Base-by-base conservation (phyloP, 2,797 vertebrate genomes). In the Takifugu rubripes region DNA sequence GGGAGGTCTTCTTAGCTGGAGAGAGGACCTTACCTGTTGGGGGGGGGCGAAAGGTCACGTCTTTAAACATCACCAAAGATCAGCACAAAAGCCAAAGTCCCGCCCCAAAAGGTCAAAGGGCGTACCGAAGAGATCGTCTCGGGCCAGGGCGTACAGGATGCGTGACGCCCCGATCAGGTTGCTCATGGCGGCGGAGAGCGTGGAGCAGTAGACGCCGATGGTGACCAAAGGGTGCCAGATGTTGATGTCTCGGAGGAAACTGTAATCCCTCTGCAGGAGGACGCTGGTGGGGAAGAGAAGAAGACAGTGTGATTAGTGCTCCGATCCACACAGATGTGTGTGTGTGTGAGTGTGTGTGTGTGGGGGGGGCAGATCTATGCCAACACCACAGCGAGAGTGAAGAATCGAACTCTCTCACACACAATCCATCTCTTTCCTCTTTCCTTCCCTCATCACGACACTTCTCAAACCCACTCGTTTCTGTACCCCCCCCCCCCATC, bases 111-210 rank as follows among this genome's bases (percentile, higher is more conserved):
- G n/a, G 17, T 10, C 17, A n/a, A 5, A 21, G 6, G 8, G 84
- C 93, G 79, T 82, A 95, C 94, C 95, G 1, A 96, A 95, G 64
- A 96, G 75, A 81, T 96, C 93, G 16, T 96, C 93, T 46, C 90
- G 87, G 26, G 94, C 94, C 74, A 96, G 79, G 3, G 94, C 95
- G 0, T 94, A 96, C 5, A 97, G 93, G 77, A 96, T 94, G 6
- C 94, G 93, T 0, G 95, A 96, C 1, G 94, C 94, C 27, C 95
- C 94, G 0, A 95, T 96, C 40, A 96, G 90, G 79, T 94, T 95
- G 81, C 93, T 94, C 95, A 96, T 95, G 66, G 95, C 92, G 0
- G 95, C 94, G 0, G 94, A 95, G 4, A 95, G 82, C 0, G 94
- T 95, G 53, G 95, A 95, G 62, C 84, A 93, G 1, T 95, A 96